Conservation (phyloP, 2,888 invertebrate genomes). For the Pollenia griseotomentosa region DNA sequence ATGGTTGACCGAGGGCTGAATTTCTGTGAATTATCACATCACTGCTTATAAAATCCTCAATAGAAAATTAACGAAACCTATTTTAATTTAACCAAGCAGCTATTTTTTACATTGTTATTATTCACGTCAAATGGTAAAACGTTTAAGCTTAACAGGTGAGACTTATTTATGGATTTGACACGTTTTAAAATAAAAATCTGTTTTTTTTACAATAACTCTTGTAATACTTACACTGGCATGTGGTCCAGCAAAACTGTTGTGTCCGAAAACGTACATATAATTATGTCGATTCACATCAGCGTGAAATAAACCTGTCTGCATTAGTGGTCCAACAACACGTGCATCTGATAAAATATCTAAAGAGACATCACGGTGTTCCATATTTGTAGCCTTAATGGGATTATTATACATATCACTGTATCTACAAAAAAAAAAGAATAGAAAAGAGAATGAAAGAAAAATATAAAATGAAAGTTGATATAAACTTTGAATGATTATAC, state of each 20-base stretch:
- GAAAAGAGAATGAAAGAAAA: conserved; percentile 3
- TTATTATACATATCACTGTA: conserved; percentile 86
- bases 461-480: conserved; percentile 8
- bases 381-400: conserved; percentile 85
- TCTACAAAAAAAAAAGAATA: conserved; percentile 80
- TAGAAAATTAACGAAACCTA: no score
- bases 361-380: conserved; percentile 90
- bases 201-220: neutral
- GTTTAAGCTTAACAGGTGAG: neutral
- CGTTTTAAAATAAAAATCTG: neutral
- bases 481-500: neutral
- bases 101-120: neutral
- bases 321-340: conserved; percentile 92
- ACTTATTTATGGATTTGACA: conserved; percentile 16
- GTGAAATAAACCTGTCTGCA: conserved; percentile 91
- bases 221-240: conserved; percentile 89
- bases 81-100: neutral
- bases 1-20: no score
- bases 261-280: conserved; percentile 95
- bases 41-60: no score
- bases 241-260: conserved; percentile 91
- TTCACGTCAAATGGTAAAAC: neutral
- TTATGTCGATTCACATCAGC: conserved; percentile 90
- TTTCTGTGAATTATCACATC: no score
- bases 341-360: conserved; percentile 96